Conservation (phyloP, 2,113 vertebrate species). For the Phycodurus eques region DNA sequence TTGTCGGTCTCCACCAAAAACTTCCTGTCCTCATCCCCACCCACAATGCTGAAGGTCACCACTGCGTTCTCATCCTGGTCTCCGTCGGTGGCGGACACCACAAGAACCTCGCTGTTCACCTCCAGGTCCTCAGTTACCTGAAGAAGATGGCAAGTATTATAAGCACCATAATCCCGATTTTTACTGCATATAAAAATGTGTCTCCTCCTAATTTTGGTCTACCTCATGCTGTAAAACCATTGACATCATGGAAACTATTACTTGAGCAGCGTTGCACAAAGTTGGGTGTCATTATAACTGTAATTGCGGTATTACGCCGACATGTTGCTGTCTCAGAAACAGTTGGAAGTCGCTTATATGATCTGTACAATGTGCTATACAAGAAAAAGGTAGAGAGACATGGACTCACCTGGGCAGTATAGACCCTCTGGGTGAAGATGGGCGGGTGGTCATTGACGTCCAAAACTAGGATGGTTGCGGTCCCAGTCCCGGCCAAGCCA, state of each 20-base stretch:
- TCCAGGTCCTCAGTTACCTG: constrained; percentile 64
- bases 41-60: constrained; percentile 79
- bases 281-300: too few relatives aligned
- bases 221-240: not conserved
- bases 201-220: not conserved
- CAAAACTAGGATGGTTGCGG: constrained; percentile 78
- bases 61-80: constrained; percentile 80
- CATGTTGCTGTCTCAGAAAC: too few relatives aligned
- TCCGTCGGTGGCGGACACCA: constrained; percentile 58
- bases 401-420: constrained; percentile 70
- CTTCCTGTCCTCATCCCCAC: constrained; percentile 84
- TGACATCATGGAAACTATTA: not conserved
- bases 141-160: not conserved
- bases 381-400: not conserved
- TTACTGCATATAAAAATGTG: too few relatives aligned
- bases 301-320: too few relatives aligned
- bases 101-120: constrained; percentile 66
- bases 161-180: not conserved
- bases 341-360: too few relatives aligned
- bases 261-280: too few relatives aligned
- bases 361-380: too few relatives aligned
- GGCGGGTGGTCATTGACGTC: constrained; percentile 84
- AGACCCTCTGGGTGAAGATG: constrained; percentile 73
- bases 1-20: constrained; percentile 81
- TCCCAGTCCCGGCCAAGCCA: constrained; percentile 81